Evolutionary conservation across 1,140 invertebrate species (phyloP).

Genomic region (Pectinophora gossypiella): DNA sequence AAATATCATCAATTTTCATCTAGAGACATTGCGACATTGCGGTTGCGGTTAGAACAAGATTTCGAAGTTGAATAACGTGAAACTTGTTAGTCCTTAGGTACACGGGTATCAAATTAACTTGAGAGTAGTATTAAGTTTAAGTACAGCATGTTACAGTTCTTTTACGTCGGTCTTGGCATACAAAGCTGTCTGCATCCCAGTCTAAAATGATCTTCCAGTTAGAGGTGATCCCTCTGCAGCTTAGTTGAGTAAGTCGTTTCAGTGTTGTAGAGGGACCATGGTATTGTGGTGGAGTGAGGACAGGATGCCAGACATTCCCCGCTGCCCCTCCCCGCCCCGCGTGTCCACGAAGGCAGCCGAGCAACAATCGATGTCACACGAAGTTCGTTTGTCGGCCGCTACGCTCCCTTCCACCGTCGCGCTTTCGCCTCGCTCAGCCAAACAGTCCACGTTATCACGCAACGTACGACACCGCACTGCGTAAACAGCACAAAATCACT

Average conservation of each 20-base stretch:
- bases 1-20: no score
- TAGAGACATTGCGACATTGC: no score
- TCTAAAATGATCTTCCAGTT: not conserved
- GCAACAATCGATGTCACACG: slow-evolving; percentile 57
- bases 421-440: slow-evolving; percentile 50
- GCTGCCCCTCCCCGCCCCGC: slow-evolving; percentile 3
- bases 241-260: no score
- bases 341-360: slow-evolving; percentile 37
- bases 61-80: no score
- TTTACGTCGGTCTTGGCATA: not conserved
- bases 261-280: not conserved
- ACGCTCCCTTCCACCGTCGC: slow-evolving; percentile 33
- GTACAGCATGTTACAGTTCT: not conserved
- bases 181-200: not conserved
- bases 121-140: no score
- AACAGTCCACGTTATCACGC: slow-evolving; percentile 28
- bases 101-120: no score
- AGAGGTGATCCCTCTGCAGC: not conserved
- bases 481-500: slow-evolving; percentile 23
- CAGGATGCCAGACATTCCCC: not conserved
- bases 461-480: slow-evolving; percentile 16
- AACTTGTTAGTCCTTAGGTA: no score
- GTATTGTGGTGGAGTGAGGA: not conserved
- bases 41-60: no score
- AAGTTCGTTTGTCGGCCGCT: slow-evolving; percentile 31